Percentiles rank a stretch among this genome's conserved stretches.
Evolutionary conservation across 2,113 vertebrate species (phyloP).

Genomic region (Irena cyanogastra): DNA sequence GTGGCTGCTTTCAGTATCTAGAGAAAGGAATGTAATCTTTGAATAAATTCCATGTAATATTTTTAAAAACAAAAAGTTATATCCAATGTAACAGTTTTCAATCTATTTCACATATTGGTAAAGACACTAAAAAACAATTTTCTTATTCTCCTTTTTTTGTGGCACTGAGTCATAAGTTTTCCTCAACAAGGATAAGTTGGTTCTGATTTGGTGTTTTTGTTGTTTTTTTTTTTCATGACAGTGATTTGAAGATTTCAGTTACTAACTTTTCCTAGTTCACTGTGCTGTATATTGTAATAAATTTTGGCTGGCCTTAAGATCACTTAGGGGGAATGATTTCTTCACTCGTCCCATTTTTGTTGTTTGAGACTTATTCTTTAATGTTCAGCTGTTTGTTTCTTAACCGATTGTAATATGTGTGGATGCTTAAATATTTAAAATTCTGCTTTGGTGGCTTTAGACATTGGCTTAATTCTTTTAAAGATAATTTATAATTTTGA

Average conservation of each 20-base stretch:
- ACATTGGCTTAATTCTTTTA: not conserved
- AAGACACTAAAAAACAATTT: not conserved
- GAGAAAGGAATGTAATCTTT: not conserved
- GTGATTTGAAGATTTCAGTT: not conserved
- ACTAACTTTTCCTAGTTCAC: not conserved
- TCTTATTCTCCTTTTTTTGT: not conserved
- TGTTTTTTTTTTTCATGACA: not conserved
- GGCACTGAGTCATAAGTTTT: not conserved
- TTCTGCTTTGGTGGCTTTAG: not conserved
- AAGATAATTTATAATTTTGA: not conserved
- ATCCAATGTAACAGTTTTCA: not conserved
- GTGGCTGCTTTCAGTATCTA: not conserved
- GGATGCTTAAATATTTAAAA: not conserved
- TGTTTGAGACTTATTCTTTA: not conserved
- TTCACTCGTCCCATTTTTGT: not conserved
- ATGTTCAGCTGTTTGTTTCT: not conserved
- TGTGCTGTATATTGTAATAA: not conserved
- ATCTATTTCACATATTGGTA: not conserved
- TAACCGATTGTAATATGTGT: not conserved
- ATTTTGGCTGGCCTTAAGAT: not conserved
- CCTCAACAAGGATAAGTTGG: not conserved
- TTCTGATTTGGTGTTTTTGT: not conserved
- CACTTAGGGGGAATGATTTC: not conserved
- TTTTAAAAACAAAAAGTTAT: not conserved
- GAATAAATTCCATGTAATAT: not conserved